Base-by-base conservation (phyloP, 1,140 invertebrate species). In the Zaprionus tsacasi region DNA sequence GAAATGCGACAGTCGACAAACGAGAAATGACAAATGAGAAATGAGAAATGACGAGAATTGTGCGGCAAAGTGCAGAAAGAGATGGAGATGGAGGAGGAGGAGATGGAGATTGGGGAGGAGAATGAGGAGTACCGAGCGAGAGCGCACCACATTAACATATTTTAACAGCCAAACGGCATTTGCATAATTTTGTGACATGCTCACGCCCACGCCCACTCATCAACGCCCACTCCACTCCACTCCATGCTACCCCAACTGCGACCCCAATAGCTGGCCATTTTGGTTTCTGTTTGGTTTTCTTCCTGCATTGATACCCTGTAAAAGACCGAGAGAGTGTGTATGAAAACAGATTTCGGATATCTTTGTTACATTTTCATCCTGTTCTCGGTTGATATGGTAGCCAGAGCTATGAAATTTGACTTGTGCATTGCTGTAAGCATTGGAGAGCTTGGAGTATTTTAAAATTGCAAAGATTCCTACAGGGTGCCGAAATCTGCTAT, bases 121-220 rank as follows among this genome's bases (percentile, higher is more conserved):
- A 1, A n/a, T 5, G n/a, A 11, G 25, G 50, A 13, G 21, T 21
- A 70, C 8, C 40, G 59, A 66, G 52, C 56, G 60, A 17, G 45
- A 33, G 30, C 54, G 55, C 43, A 67, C 50, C 54, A 69, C 61
- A 88, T 88, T 85, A 88, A 79, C 85, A 88, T 88, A 88, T 89
- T 88, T 88, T 88, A 81, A 79, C 60, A 85, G 77, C 57, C 80
- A 83, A 88, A 78, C 71, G 75, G 71, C 57, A 89, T 89, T 89
- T 85, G 81, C 85, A 89, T 89, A 78, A 75, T 78, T 78, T 78
- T 76, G 63, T 67, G 69, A 66, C 61, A 60, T 57, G 43, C 15
- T 43, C 30, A 38, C 52, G 27, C 40, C 65, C 21, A 15, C 35
- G 27, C 50, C 8, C 13, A n/a, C 48, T 6, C 40, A 11, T 12